Conservation (phyloP, 2,113 vertebrate genomes). For the Apteryx owenii region DNA sequence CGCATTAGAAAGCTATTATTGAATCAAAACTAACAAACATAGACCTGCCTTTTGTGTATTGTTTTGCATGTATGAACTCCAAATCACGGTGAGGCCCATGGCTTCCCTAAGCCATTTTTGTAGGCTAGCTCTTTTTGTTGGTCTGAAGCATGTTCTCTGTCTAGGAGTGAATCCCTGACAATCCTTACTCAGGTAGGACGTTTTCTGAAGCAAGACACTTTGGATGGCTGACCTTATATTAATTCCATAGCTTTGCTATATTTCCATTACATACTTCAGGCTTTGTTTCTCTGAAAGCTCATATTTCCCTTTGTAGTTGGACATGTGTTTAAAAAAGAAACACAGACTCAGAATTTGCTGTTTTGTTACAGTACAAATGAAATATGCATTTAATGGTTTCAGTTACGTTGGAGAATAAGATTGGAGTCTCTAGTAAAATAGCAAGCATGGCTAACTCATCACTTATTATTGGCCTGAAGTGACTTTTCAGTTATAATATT, state of each 20-base stretch:
- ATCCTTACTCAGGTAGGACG: neutral
- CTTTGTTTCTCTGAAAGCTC: neutral
- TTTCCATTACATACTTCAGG: neutral
- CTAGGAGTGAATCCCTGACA: neutral
- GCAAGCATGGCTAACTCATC: neutral
- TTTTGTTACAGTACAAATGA: slow-evolving; percentile 53
- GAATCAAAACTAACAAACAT: neutral
- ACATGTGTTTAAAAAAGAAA: neutral
- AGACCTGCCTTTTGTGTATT: neutral
- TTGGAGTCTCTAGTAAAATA: slow-evolving; percentile 15
- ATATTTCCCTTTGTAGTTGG: neutral
- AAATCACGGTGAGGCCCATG: neutral
- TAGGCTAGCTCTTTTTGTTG: neutral
- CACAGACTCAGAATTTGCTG: neutral
- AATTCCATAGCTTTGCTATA: neutral
- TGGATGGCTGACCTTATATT: neutral
- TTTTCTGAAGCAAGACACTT: neutral
- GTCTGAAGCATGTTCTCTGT: neutral
- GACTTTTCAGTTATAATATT: neutral
- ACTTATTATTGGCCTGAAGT: slow-evolving; percentile 12
- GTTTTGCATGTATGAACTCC: neutral
- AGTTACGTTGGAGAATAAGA: slow-evolving; percentile 20
- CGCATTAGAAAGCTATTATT: slow-evolving; percentile 4
- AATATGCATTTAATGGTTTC: slow-evolving; percentile 55
- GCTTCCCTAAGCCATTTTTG: neutral